Conservation (phyloP, 2,113 vertebrate species). For the Xyrauchen texanus region DNA sequence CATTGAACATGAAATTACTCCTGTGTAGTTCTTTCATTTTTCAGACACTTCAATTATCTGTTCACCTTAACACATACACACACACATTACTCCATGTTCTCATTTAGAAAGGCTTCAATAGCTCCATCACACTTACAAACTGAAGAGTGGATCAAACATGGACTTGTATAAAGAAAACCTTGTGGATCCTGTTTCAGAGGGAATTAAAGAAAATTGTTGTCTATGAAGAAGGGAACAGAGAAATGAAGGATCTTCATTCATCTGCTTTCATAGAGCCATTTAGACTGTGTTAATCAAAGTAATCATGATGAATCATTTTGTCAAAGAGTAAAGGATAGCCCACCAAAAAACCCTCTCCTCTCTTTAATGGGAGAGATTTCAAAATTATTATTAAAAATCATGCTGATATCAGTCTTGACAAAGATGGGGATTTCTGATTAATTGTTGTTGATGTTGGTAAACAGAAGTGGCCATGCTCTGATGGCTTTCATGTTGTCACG, state of each 20-base stretch:
- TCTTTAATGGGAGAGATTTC: too few species aligned
- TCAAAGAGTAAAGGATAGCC: too few species aligned
- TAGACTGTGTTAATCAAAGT: neutral
- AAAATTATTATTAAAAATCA: too few species aligned
- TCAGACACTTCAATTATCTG: conserved; percentile 37
- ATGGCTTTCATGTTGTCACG: conserved; percentile 98
- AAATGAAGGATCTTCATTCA: neutral
- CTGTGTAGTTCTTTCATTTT: conserved; percentile 38
- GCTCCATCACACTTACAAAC: neutral
- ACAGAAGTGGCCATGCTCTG: conserved; percentile 92
- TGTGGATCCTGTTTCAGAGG: neutral
- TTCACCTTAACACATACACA: conserved; percentile 14
- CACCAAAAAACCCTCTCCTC: too few species aligned
- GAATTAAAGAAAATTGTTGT: too few species aligned
- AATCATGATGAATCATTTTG: too few species aligned
- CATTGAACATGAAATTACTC: conserved; percentile 41
- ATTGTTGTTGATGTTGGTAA: neutral
- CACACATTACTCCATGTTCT: conserved; percentile 39
- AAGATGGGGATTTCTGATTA: neutral
- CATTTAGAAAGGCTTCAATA: conserved; percentile 19
- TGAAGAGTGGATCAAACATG: conserved; percentile 17
- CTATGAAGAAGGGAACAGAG: too few species aligned
- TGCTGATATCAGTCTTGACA: neutral
- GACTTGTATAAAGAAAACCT: neutral
- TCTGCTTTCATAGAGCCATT: neutral